Conservation (phyloP, 2,797 vertebrate species). For the Oreochromis grahami region DNA sequence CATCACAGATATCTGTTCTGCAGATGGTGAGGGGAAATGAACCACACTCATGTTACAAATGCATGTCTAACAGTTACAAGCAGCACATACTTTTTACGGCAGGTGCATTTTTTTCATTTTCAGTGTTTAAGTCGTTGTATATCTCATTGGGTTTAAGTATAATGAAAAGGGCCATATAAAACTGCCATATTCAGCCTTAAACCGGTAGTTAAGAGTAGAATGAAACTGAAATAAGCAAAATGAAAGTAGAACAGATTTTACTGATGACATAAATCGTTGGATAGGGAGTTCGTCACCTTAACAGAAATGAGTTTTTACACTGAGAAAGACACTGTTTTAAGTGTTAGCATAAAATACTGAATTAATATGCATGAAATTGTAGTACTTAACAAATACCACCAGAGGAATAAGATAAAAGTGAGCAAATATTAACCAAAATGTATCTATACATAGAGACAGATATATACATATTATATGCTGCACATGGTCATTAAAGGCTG, state of each 20-base stretch:
- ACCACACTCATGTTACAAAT: background rate
- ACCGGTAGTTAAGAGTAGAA: background rate
- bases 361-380: background rate
- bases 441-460: background rate
- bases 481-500: background rate
- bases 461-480: background rate
- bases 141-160: background rate
- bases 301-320: background rate
- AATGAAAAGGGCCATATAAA: background rate
- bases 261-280: background rate
- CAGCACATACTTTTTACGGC: background rate
- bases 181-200: background rate
- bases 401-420: background rate
- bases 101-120: background rate
- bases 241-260: background rate
- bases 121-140: background rate
- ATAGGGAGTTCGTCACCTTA: background rate
- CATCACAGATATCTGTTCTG: slow-evolving; percentile 79
- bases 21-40: slow-evolving; percentile 70
- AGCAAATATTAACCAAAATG: background rate
- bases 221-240: background rate
- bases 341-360: background rate
- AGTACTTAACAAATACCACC: background rate
- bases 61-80: background rate
- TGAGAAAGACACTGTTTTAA: background rate